Conservation (phyloP, 2,888 invertebrate genomes). For the Ypsolopha sequella region DNA sequence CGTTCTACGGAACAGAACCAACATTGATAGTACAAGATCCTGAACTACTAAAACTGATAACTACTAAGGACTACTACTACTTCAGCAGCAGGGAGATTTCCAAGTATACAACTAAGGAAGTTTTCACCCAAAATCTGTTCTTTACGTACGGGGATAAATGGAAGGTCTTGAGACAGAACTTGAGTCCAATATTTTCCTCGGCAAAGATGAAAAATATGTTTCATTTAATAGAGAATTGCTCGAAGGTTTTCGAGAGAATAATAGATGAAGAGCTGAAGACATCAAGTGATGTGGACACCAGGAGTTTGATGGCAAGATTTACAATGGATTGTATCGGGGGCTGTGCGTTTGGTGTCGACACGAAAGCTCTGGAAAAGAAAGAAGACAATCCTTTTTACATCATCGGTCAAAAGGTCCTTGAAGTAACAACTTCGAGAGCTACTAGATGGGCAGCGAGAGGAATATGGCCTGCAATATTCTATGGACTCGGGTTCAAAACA, state of each 20-base stretch:
- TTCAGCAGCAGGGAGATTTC: constrained; percentile 19
- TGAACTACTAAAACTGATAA: constrained; percentile 19
- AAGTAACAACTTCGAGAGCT: constrained; percentile 12
- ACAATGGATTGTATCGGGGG: constrained; percentile 25
- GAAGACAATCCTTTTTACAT: constrained; percentile 20
- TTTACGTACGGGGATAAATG: constrained; percentile 20
- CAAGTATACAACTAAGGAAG: constrained; percentile 16
- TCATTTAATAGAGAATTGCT: constrained; percentile 19
- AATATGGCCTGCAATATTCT: constrained; percentile 27
- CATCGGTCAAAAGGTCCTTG: constrained; percentile 19
- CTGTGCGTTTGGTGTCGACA: constrained; percentile 26
- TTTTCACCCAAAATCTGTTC: constrained; percentile 19
- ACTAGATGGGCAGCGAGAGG: constrained; percentile 14
- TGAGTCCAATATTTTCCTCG: constrained; percentile 22
- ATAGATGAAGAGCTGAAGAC: constrained; percentile 10
- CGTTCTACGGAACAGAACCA: constrained; percentile 9
- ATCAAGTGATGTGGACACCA: constrained; percentile 13
- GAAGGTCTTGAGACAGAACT: constrained; percentile 21
- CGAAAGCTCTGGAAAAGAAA: constrained; percentile 19
- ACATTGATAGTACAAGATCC: constrained; percentile 19
- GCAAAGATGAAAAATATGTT: constrained; percentile 27
- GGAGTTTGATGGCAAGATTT: constrained; percentile 18
- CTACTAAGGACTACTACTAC: constrained; percentile 23
- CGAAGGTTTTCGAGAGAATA: constrained; percentile 14
- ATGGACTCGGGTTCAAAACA: constrained; percentile 18